phyloP scores from a whole-genome alignment of 2,888 invertebrate genomes.

The Notodonta ziczac region DNA sequence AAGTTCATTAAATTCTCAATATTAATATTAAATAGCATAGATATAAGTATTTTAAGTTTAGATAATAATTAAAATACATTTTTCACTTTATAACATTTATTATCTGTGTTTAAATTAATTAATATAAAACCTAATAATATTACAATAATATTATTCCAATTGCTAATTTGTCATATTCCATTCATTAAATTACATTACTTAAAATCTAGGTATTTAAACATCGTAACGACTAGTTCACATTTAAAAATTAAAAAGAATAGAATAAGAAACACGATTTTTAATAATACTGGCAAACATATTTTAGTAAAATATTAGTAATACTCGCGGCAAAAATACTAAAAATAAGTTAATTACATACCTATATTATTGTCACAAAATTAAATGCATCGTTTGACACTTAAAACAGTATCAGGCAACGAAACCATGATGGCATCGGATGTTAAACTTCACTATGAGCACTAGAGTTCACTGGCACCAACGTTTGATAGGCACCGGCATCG shows the following conservation, averaged over 20 bases:
- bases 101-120: neutral
- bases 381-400: conserved; percentile 29
- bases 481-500: neutral
- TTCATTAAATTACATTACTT: neutral
- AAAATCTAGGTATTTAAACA: neutral
- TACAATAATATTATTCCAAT: no score
- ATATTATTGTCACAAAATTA: conserved; percentile 17
- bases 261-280: neutral
- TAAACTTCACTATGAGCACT: neutral
- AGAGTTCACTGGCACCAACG: neutral
- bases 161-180: no score
- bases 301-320: neutral
- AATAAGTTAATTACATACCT: conserved; percentile 7
- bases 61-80: no score
- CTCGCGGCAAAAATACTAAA: conserved; percentile 1
- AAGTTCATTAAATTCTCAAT: no score
- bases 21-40: no score
- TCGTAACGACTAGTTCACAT: conserved; percentile 1
- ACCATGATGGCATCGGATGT: neutral
- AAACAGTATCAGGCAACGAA: conserved; percentile 25
- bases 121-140: neutral
- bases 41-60: no score
- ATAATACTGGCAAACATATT: neutral
- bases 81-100: conserved; percentile 1
- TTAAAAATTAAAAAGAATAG: neutral